Percentiles rank a stretch among this genome's conserved stretches.
Evolutionary conservation across 2,113 vertebrate species (phyloP).

Genomic region (Pterophyllum scalare): DNA sequence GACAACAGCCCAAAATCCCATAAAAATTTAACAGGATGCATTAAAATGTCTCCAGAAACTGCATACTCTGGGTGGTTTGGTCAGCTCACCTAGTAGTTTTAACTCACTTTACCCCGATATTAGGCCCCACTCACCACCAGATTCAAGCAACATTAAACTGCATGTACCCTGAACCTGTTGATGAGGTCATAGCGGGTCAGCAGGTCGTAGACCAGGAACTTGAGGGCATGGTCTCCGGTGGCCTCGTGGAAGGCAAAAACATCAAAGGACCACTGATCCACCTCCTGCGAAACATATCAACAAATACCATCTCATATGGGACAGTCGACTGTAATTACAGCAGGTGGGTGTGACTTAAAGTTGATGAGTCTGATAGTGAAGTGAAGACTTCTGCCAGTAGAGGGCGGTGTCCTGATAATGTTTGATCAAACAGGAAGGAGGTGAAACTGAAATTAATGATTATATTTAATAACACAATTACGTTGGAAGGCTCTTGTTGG

Average conservation of each 20-base stretch:
- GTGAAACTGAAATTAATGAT: background rate
- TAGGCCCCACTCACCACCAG: background rate
- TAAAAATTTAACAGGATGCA: background rate
- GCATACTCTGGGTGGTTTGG: background rate
- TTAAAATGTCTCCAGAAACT: background rate
- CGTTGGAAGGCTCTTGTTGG: background rate
- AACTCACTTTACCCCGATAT: background rate
- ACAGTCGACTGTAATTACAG: background rate
- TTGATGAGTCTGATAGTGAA: background rate
- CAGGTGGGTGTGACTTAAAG: background rate
- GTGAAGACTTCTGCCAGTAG: background rate
- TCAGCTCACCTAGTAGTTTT: background rate
- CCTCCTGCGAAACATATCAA: slow-evolving; percentile 82
- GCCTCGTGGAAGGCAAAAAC: slow-evolving; percentile 95
- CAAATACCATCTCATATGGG: background rate
- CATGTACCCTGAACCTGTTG: slow-evolving; percentile 93
- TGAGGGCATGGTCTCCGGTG: slow-evolving; percentile 94
- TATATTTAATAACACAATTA: slow-evolving; percentile 5
- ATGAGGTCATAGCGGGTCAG: slow-evolving; percentile 98
- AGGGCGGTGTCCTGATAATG: background rate
- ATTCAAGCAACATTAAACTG: slow-evolving; percentile 15
- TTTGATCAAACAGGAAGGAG: background rate
- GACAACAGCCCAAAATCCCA: background rate
- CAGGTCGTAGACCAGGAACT: slow-evolving; percentile 98
- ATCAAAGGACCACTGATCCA: slow-evolving; percentile 98